Base-by-base conservation (phyloP, 2,888 invertebrate genomes). In the Brenthis daphne region DNA sequence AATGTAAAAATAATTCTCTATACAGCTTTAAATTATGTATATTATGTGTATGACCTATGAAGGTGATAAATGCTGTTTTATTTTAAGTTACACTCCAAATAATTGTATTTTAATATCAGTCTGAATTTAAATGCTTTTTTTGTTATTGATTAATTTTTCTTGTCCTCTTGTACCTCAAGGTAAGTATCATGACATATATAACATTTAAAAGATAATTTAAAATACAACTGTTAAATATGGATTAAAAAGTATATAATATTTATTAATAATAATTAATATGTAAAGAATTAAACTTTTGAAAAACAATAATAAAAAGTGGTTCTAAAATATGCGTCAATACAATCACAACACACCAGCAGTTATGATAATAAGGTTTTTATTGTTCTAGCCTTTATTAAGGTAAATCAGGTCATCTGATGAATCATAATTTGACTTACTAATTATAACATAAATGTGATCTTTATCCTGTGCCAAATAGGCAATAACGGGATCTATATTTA, bases 331-430 rank as follows among this genome's bases (percentile, higher is more conserved):
- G 12, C 1, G n/a, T 29, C 14, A 33, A 6, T 5, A 16, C 33
- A 24, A 0, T 13, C 5, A 6, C 5, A 48, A 2, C 48, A 50
- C 16, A 60, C 11, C 8, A 8, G 37, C 50, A 60, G 37, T 51
- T 20, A 53, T 43, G 37, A 54, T 63, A 43, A 11, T 20, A 63
- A 43, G 53, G 14, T 43, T 53, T 53, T 54, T 63, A 13, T 53
- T 63, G 6, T 43, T 63, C 6, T 33, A 33, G 61, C 53, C n/a
- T 54, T 20, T 33, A 57, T 12, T 63, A 5, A 64, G 55, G 14
- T 58, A 67, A 73, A 68, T 65, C 16, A 65, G 64, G 72, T 70
- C 68, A 50, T 24, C 43, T 16, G 43, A 65, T 51, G 48, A 43
- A 50, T 58, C 33, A 63, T 55, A 16, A 70, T 57, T 58, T 58